Percentiles rank a stretch among this genome's conserved stretches.
Conservation (phyloP, 2,797 vertebrate genomes). For the Remorina albescens region DNA sequence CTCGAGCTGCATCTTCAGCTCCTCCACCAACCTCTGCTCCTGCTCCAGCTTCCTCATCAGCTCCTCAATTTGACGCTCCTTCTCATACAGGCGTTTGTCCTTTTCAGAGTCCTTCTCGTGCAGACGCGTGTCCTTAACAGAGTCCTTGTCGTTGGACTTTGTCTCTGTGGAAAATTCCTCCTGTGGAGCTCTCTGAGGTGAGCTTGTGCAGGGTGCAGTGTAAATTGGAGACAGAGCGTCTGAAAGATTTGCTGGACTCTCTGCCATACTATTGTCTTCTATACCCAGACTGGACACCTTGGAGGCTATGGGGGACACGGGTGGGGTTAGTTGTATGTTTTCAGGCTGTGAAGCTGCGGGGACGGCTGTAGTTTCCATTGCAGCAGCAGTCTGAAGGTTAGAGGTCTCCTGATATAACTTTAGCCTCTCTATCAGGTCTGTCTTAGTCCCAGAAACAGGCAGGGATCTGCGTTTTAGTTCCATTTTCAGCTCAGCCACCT, state of each 20-base stretch:
- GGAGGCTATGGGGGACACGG: conserved; percentile 90
- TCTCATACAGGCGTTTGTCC: conserved; percentile 94
- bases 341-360: conserved; percentile 70
- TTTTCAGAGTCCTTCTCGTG: conserved; percentile 95
- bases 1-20: conserved; percentile 95
- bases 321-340: conserved; percentile 83
- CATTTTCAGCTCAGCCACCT: conserved; percentile 97
- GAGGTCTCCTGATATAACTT: conserved; percentile 89
- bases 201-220: conserved; percentile 51
- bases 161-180: conserved; percentile 79
- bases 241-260: conserved; percentile 84
- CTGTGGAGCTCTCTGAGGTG: conserved; percentile 66
- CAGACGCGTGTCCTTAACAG: conserved; percentile 92
- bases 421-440: conserved; percentile 93
- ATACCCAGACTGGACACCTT: conserved; percentile 88
- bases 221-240: conserved; percentile 78
- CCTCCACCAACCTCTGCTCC: conserved; percentile 96
- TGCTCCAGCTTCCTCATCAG: conserved; percentile 94
- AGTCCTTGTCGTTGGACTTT: conserved; percentile 86
- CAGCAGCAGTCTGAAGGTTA: conserved; percentile 70
- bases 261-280: conserved; percentile 84
- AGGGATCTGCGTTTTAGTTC: conserved; percentile 94
- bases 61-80: conserved; percentile 96
- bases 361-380: conserved; percentile 58
- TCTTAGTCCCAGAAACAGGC: conserved; percentile 97